Conservation (phyloP, 2,797 vertebrate genomes). For the Pseudopleuronectes americanus region DNA sequence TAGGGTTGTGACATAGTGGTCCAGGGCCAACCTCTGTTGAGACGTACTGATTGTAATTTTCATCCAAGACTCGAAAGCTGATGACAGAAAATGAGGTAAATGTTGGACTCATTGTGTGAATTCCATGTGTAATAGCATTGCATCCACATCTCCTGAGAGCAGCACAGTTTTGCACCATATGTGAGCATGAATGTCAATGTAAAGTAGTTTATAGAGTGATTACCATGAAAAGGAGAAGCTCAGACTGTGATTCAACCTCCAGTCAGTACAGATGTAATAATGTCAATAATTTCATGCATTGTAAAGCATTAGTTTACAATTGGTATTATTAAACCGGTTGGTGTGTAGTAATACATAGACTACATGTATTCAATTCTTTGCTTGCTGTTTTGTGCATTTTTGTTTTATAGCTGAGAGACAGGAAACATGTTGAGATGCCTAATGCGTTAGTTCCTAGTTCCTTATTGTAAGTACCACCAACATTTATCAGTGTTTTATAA, state of each 20-base stretch:
- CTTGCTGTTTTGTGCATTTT: background rate
- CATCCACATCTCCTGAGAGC: conserved; percentile 46
- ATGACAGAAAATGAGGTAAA: conserved; percentile 36
- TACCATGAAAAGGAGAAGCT: conserved; percentile 9
- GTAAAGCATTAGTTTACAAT: background rate
- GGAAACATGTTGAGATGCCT: conserved; percentile 20
- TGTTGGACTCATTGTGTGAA: conserved; percentile 30
- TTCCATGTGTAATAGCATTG: conserved; percentile 35
- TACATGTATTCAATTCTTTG: conserved; percentile 1
- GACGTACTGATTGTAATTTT: background rate
- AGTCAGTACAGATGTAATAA: background rate
- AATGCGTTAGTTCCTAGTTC: conserved; percentile 20
- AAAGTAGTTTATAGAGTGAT: conserved; percentile 36
- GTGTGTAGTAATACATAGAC: too few relatives aligned
- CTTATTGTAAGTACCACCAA: conserved; percentile 22
- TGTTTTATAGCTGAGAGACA: background rate
- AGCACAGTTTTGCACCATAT: conserved; percentile 42
- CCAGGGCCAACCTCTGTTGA: background rate
- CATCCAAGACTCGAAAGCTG: background rate
- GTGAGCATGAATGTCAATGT: conserved; percentile 52
- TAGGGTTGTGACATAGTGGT: background rate
- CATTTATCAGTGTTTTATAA: conserved; percentile 62
- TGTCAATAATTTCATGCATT: background rate
- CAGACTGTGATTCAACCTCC: background rate
- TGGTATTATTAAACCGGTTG: background rate